phyloP scores from a whole-genome alignment of 2,888 invertebrate genomes.

The Drosophila diplacantha region DNA sequence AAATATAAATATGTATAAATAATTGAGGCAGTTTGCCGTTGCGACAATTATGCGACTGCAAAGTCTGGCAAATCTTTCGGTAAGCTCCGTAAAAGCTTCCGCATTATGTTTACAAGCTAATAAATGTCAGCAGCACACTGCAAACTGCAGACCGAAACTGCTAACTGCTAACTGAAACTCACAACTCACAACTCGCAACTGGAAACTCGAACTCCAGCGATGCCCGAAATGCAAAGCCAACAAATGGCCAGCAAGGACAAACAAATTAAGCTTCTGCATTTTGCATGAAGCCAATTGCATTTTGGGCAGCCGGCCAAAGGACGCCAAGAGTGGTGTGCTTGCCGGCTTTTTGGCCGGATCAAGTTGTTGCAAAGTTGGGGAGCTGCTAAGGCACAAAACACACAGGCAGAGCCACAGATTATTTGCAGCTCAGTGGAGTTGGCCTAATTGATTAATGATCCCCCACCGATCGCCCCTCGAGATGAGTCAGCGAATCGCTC shows the following conservation, averaged over 20 bases:
- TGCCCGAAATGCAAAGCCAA: conserved; percentile 42
- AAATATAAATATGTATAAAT: conserved; percentile 49
- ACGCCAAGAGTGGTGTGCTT: conserved; percentile 17
- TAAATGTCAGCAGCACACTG: conserved; percentile 47
- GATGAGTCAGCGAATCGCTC: conserved; percentile 36
- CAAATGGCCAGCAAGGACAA: conserved; percentile 44
- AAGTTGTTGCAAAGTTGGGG: conserved; percentile 29
- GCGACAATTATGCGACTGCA: conserved; percentile 45
- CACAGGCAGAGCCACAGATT: conserved; percentile 23
- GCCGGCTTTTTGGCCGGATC: conserved; percentile 25
- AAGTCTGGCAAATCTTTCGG: conserved; percentile 38
- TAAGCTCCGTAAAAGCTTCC: conserved; percentile 42
- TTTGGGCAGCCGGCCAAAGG: conserved; percentile 36
- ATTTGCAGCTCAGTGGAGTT: conserved; percentile 38
- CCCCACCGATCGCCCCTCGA: conserved; percentile 14
- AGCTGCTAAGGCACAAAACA: conserved; percentile 1
- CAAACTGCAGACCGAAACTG: conserved; percentile 14
- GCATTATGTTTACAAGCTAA: conserved; percentile 46
- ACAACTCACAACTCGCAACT: conserved; percentile 23
- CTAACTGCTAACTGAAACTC: conserved; percentile 22
- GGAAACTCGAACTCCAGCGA: conserved; percentile 21
- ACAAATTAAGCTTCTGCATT: conserved; percentile 54
- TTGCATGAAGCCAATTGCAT: conserved; percentile 44
- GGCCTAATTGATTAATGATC: conserved; percentile 46
- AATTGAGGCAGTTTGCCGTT: conserved; percentile 34